Evolutionary conservation across 2,113 vertebrate genomes (phyloP).

Genomic region (Pterophyllum scalare): DNA sequence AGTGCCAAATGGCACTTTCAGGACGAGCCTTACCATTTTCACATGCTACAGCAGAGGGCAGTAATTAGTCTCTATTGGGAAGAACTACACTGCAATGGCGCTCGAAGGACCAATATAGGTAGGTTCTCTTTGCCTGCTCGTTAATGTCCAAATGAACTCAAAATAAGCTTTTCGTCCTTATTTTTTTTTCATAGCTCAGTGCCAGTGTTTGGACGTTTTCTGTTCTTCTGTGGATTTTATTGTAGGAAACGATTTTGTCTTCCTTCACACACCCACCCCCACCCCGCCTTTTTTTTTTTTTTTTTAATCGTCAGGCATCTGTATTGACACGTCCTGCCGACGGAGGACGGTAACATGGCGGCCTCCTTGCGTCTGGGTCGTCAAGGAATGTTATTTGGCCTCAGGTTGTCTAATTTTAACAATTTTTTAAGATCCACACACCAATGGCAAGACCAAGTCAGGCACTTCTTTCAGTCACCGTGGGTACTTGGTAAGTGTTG

Average conservation of each 20-base stretch:
- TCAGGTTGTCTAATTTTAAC: slow-evolving; percentile 63
- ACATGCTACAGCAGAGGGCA: slow-evolving; percentile 38
- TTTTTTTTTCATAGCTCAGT: fast-evolving
- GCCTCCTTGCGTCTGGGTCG: slow-evolving; percentile 81
- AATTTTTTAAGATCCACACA: slow-evolving; percentile 54
- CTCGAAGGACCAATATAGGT: slow-evolving; percentile 8
- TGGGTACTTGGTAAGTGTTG: slow-evolving; percentile 76
- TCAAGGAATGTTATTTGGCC: slow-evolving; percentile 71
- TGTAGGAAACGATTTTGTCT: fast-evolving
- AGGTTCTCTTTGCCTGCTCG: background rate
- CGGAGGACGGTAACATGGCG: slow-evolving; percentile 80
- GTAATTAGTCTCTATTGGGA: background rate
- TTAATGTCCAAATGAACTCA: background rate
- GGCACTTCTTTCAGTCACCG: slow-evolving; percentile 71
- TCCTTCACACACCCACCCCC: fast-evolving
- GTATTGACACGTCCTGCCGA: slow-evolving; percentile 10
- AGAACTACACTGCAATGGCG: background rate
- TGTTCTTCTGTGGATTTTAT: fast-evolving
- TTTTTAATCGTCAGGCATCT: slow-evolving; percentile 57
- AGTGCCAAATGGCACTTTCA: background rate
- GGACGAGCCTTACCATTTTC: background rate
- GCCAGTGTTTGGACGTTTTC: fast-evolving
- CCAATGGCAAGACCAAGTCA: slow-evolving; percentile 49
- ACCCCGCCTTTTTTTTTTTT: background rate
- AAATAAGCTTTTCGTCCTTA: fast-evolving